Conservation (phyloP, 1,140 invertebrate species). For the Drosophila setifemur region DNA sequence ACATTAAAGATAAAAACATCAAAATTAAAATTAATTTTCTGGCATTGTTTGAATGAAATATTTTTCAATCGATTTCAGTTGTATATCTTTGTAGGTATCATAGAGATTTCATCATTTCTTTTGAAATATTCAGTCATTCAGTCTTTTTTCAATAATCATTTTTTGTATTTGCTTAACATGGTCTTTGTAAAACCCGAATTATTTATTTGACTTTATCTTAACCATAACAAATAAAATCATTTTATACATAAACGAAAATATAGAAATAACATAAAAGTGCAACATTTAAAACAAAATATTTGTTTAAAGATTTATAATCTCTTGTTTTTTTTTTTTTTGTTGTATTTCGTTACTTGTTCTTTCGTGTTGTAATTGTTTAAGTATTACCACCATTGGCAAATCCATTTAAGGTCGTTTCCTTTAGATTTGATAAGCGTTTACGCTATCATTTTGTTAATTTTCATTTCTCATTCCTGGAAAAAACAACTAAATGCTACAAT, state of each 20-base stretch:
- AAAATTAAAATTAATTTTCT: not conserved
- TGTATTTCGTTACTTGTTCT: conserved; percentile 22
- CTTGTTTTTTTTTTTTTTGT: conserved; percentile 25
- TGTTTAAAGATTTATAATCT: conserved; percentile 44
- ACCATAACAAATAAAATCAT: conserved; percentile 67
- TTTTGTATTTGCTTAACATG: not conserved
- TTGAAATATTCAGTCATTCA: conserved; percentile 50
- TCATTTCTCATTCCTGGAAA: conserved; percentile 70
- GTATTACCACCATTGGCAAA: conserved; percentile 62
- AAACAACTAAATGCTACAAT: conserved; percentile 75
- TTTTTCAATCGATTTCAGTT: conserved; percentile 2
- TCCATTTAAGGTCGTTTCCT: conserved; percentile 63
- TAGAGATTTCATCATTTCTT: conserved; percentile 8
- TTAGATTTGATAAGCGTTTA: conserved; percentile 53
- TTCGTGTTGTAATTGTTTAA: conserved; percentile 43
- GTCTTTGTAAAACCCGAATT: not conserved
- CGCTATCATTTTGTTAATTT: conserved; percentile 48
- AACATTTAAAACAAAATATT: conserved; percentile 67
- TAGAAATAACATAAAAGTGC: conserved; percentile 75
- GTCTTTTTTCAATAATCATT: conserved; percentile 41
- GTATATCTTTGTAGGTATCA: not conserved
- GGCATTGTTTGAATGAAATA: not conserved
- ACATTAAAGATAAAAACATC: not conserved
- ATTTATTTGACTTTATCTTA: conserved; percentile 32
- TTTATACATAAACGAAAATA: conserved; percentile 70